phyloP scores from a whole-genome alignment of 2,113 vertebrate species.

The Murina feae region DNA sequence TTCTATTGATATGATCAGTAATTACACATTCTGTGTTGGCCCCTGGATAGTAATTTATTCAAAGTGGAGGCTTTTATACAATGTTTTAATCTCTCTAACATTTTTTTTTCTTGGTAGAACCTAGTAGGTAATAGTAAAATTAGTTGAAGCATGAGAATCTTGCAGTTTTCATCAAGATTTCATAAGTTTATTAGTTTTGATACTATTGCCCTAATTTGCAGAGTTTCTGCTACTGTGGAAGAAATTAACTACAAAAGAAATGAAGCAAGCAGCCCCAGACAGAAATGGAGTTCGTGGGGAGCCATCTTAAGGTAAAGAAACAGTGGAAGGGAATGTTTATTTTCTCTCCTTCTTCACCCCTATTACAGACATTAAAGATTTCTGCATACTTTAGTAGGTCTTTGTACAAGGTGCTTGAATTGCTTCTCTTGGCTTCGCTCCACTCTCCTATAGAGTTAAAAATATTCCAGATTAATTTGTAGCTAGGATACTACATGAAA shows the following conservation, averaged over 20 bases:
- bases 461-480: neutral
- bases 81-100: neutral
- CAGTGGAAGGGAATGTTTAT: neutral
- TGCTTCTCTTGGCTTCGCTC: neutral
- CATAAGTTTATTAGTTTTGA: neutral
- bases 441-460: neutral
- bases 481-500: neutral
- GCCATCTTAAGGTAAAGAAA: neutral
- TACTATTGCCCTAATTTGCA: neutral
- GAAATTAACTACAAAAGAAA: neutral
- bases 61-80: neutral
- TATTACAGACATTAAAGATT: neutral
- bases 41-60: neutral
- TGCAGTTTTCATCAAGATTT: neutral
- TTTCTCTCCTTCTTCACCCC: neutral
- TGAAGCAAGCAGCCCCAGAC: neutral
- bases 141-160: neutral
- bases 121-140: neutral
- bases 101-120: neutral
- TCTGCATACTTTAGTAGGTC: neutral
- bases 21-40: neutral
- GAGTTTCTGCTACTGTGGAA: neutral
- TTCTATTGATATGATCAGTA: neutral
- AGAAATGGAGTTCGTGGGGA: neutral
- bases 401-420: neutral